Percentiles rank a stretch among this genome's conserved stretches.
Conservation (phyloP, 2,113 vertebrate genomes). For the Perccottus glenii region DNA sequence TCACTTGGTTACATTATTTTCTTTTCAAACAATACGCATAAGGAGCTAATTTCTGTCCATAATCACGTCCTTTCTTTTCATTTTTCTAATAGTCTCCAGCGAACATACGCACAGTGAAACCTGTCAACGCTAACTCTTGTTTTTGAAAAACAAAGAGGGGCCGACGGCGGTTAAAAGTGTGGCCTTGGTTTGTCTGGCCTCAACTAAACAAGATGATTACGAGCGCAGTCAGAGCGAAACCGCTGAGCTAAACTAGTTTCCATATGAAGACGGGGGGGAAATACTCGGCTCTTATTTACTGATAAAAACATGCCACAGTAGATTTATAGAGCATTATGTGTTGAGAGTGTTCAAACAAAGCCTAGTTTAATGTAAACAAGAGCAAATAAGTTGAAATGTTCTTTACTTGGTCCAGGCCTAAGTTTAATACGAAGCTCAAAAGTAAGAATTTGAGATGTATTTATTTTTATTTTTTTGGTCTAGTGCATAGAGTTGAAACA, state of each 20-base stretch:
- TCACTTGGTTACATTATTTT: not conserved
- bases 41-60: not conserved
- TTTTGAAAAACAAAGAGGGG: not conserved
- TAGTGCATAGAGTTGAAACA: too few species aligned
- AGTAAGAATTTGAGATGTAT: too few species aligned
- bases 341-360: not conserved
- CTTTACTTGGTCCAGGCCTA: not conserved
- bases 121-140: not conserved
- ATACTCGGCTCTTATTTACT: not conserved
- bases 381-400: too few species aligned
- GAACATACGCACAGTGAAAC: not conserved
- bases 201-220: not conserved
- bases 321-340: not conserved
- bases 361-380: not conserved
- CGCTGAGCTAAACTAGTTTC: not conserved
- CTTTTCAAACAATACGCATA: not conserved
- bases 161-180: not conserved
- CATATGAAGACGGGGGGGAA: not conserved
- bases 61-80: too few species aligned
- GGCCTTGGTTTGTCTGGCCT: not conserved
- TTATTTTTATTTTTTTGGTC: too few species aligned
- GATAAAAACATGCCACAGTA: not conserved
- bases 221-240: slow-evolving; percentile 11
- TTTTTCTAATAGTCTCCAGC: too few species aligned
- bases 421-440: not conserved